phyloP scores from a whole-genome alignment of 2,113 vertebrate genomes.

The Chionomys nivalis region DNA sequence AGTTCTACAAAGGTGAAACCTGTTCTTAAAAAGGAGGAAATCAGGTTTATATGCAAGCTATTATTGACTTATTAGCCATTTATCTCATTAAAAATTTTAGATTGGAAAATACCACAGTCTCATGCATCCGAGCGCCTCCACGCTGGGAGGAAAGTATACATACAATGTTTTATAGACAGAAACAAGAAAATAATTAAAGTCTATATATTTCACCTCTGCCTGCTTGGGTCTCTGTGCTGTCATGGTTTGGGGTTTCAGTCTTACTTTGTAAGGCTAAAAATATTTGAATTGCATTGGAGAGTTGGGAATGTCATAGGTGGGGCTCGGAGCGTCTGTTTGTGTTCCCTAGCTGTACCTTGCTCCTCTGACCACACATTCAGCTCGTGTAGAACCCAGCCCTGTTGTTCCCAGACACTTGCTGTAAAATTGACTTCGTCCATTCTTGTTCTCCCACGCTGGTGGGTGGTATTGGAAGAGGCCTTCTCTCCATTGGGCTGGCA shows the following conservation, averaged over 20 bases:
- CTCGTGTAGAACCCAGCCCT: not conserved
- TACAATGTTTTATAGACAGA: not conserved
- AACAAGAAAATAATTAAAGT: not conserved
- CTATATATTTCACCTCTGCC: not conserved
- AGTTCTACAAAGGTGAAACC: not conserved
- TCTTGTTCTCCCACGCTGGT: not conserved
- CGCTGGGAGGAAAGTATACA: not conserved
- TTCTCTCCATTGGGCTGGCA: not conserved
- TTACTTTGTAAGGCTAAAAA: conserved; percentile 35
- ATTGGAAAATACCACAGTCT: not conserved
- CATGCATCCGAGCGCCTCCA: not conserved
- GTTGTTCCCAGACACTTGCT: not conserved
- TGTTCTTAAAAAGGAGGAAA: not conserved
- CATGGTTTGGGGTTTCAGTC: not conserved
- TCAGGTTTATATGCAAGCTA: not conserved
- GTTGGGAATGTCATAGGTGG: no score
- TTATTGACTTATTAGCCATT: not conserved
- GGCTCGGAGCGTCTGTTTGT: not conserved
- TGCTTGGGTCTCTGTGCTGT: not conserved
- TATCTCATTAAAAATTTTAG: not conserved
- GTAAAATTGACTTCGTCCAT: not conserved
- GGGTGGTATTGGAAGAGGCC: not conserved
- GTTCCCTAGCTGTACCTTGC: not conserved
- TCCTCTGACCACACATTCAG: not conserved
- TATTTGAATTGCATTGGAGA: not conserved